phyloP scores from a whole-genome alignment of 2,888 invertebrate genomes.

The Drosophila borborema region DNA sequence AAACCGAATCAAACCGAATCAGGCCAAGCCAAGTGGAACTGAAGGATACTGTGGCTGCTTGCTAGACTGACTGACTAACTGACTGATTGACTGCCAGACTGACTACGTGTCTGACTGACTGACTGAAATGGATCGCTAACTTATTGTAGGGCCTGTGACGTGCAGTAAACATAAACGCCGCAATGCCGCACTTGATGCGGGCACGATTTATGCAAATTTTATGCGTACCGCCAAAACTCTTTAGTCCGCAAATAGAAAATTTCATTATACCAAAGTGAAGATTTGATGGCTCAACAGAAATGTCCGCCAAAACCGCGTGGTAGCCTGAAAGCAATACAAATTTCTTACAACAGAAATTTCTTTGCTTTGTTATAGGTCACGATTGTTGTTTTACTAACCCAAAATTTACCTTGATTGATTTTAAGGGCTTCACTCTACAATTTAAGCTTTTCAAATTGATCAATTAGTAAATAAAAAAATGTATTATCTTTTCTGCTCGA shows the following conservation, averaged over 20 bases:
- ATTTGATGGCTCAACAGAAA: conserved; percentile 7
- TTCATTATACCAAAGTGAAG: conserved; percentile 38
- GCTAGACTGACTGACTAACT: conserved; percentile 23
- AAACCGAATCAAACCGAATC: conserved; percentile 66
- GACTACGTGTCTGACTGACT: background rate
- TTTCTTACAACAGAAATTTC: background rate
- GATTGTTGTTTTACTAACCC: background rate
- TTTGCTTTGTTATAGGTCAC: background rate
- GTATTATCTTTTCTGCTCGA: no score
- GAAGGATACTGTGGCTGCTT: conserved; percentile 61
- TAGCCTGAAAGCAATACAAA: background rate
- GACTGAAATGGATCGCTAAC: conserved; percentile 29
- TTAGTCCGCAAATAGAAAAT: conserved; percentile 30
- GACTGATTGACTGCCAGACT: conserved; percentile 4
- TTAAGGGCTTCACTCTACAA: no score
- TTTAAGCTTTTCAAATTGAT: no score
- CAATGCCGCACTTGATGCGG: conserved; percentile 20
- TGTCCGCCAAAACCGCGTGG: background rate
- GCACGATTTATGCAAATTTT: conserved; percentile 50
- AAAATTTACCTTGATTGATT: background rate
- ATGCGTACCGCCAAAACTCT: conserved; percentile 32
- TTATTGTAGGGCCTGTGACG: conserved; percentile 15
- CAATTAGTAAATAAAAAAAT: no score
- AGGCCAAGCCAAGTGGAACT: conserved; percentile 68
- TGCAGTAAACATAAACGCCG: conserved; percentile 10